phyloP scores from a whole-genome alignment of 2,113 vertebrate species.

The Sminthopsis crassicaudata region DNA sequence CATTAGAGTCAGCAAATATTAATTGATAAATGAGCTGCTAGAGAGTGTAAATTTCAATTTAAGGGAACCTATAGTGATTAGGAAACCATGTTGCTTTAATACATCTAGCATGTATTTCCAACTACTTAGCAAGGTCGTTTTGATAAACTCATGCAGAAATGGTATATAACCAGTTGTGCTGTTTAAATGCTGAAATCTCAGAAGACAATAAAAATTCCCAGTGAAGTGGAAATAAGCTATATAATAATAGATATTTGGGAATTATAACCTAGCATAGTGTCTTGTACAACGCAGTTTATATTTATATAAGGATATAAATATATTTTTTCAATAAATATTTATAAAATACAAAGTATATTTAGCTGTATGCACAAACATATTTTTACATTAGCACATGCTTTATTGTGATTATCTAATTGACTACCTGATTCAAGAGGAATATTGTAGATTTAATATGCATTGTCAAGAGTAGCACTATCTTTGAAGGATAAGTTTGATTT shows the following conservation, averaged over 20 bases:
- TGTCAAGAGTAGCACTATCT: slow-evolving; percentile 34
- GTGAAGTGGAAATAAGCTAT: not conserved
- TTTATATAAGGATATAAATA: no score
- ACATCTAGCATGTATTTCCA: slow-evolving; percentile 9
- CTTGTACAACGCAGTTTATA: not conserved
- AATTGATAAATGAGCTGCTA: slow-evolving; percentile 1
- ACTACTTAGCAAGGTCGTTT: slow-evolving; percentile 7
- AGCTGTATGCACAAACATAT: not conserved
- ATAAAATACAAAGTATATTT: not conserved
- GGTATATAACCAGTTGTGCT: not conserved
- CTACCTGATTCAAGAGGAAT: slow-evolving; percentile 44
- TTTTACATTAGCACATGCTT: slow-evolving; percentile 45
- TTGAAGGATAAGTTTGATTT: slow-evolving; percentile 29
- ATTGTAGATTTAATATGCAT: slow-evolving; percentile 39
- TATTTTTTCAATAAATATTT: not conserved
- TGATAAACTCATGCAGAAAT: slow-evolving; percentile 14
- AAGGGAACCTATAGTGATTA: slow-evolving; percentile 37
- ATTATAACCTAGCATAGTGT: not conserved
- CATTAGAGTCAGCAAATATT: slow-evolving; percentile 19
- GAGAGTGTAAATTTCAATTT: slow-evolving; percentile 23
- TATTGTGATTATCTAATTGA: slow-evolving; percentile 51
- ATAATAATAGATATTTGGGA: not conserved
- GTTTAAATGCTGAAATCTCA: not conserved
- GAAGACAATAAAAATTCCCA: not conserved
- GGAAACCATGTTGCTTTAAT: slow-evolving; percentile 49